These are phyloP conservation scores for Bombyx mori DNA, from an alignment of 1,140 invertebrate species.

Conservation along the genomic window ASM3026992v2 NC_085112.1:8795001-8795500, in stretches of 20 bases:
- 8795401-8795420: conserved; percentile 93
- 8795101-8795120: conserved; percentile 97
- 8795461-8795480: conserved; percentile 94
- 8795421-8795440: conserved; percentile 87
- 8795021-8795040: conserved; percentile 96
- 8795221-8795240: too few relatives aligned
- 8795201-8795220: too few relatives aligned
- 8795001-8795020: conserved; percentile 55
- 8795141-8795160: conserved; percentile 94
- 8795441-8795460: conserved; percentile 88
- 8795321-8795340: conserved; percentile 86
- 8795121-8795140: conserved; percentile 97
- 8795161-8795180: conserved; percentile 95
- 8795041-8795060: conserved; percentile 98
- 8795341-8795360: conserved; percentile 93
- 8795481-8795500: conserved; percentile 93
- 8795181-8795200: conserved; percentile 41
- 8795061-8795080: conserved; percentile 98
- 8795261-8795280: too few relatives aligned
- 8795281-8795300: neutral
- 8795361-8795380: conserved; percentile 87
- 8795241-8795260: too few relatives aligned
- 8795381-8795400: conserved; percentile 82
- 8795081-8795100: conserved; percentile 94
- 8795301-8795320: neutral